A percentile compares a stretch with the other conserved stretches of the same genome.
Conservation (phyloP, 2,113 vertebrate genomes). For the Mormoops blainvillei region DNA sequence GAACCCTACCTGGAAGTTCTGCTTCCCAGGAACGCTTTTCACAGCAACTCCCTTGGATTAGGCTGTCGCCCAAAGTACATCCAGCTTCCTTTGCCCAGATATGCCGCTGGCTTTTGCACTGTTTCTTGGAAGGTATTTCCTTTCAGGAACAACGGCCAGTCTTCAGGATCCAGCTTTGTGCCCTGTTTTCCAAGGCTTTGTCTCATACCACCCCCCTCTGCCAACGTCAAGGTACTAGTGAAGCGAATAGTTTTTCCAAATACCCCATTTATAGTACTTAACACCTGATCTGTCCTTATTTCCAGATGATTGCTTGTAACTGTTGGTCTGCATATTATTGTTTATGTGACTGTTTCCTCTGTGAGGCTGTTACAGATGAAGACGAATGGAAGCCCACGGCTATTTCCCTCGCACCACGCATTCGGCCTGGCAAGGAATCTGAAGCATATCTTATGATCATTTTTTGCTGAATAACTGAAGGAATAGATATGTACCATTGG, state of each 20-base stretch:
- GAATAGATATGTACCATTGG: too few relatives aligned
- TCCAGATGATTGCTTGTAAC: background rate
- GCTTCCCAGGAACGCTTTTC: background rate
- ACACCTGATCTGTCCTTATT: background rate
- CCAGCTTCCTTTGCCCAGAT: background rate
- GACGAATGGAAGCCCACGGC: background rate
- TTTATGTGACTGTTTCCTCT: background rate
- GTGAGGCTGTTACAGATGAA: background rate
- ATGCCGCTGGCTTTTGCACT: background rate
- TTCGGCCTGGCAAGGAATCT: background rate
- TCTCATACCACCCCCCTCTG: background rate
- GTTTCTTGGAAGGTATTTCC: background rate
- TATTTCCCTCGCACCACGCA: background rate
- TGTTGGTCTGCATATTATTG: background rate
- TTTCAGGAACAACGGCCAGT: background rate
- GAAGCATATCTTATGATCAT: background rate
- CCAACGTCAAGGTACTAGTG: background rate
- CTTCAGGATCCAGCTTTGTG: background rate
- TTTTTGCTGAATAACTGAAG: constrained; percentile 13
- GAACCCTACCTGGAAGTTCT: background rate
- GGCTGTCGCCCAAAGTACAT: background rate
- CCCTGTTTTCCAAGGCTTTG: background rate
- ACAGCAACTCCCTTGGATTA: background rate
- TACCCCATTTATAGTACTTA: background rate
- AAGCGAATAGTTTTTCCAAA: background rate